phyloP scores from a whole-genome alignment of 2,113 vertebrate species.

The Pluvialis apricaria region DNA sequence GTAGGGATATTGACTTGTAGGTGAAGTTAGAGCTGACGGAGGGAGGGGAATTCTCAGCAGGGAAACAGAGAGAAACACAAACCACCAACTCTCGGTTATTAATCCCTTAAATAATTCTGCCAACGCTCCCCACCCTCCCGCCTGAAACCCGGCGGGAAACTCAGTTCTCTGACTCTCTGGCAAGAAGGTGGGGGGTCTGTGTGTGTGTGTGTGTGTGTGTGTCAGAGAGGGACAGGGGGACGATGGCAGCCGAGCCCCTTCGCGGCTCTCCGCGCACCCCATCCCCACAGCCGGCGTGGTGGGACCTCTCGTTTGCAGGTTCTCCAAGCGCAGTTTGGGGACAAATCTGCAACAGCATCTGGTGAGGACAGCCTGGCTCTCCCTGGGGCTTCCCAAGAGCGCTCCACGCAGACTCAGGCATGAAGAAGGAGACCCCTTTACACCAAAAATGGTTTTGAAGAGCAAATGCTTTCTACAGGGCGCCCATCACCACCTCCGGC shows the following conservation, averaged over 20 bases:
- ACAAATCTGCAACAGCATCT: not conserved
- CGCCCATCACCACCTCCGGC: accelerated
- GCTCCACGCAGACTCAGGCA: not conserved
- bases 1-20: not conserved
- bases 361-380: not conserved
- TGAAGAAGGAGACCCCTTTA: not conserved
- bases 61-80: not conserved
- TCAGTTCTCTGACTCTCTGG: not conserved
- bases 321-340: not conserved
- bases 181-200: not conserved
- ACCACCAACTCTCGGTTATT: not conserved
- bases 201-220: not conserved
- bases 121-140: not conserved
- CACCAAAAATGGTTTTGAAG: accelerated
- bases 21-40: not conserved
- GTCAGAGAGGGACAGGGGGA: not conserved
- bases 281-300: accelerated
- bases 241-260: not conserved
- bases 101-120: not conserved
- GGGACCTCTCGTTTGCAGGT: not conserved
- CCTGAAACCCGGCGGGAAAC: not conserved
- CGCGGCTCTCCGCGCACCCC: not conserved
- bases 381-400: not conserved
- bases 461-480: too few species aligned
- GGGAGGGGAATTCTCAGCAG: not conserved